Evolutionary conservation across 1,140 invertebrate genomes (phyloP).

Genomic region (Reticulitermes speratus): DNA sequence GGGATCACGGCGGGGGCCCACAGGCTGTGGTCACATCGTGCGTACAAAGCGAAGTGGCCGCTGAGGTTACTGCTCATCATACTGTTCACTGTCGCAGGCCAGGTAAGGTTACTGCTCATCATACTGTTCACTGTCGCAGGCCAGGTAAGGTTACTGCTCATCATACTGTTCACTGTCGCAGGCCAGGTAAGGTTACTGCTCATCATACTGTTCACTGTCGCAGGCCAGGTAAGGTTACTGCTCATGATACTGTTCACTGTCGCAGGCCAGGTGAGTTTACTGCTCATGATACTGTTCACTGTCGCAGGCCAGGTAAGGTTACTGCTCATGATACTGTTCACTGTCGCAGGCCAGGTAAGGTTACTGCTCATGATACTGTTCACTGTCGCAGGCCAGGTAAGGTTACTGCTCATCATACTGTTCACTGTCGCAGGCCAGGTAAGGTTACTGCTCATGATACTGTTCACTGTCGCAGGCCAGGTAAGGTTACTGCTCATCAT

Average conservation of each 20-base stretch:
- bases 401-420: no score
- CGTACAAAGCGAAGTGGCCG: conserved; percentile 83
- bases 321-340: conserved; percentile 73
- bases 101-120: conserved; percentile 75
- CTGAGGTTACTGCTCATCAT: conserved; percentile 72
- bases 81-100: conserved; percentile 80
- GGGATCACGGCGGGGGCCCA: conserved; percentile 89
- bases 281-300: no score
- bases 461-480: conserved; percentile 83
- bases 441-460: conserved; percentile 69
- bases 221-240: conserved; percentile 84
- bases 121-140: conserved; percentile 79
- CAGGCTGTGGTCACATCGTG: conserved; percentile 83
- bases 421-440: conserved; percentile 42
- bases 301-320: conserved; percentile 54
- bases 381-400: no score
- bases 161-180: conserved; percentile 77
- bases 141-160: conserved; percentile 78
- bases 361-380: no score
- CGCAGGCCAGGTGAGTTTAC: no score
- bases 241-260: no score
- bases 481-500: conserved; percentile 53
- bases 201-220: conserved; percentile 73
- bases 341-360: conserved; percentile 80
- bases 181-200: conserved; percentile 79